These are phyloP conservation scores for Oscheius onirici DNA, from an alignment of 2,888 invertebrate genomes.

Conservation along the genomic window DNA sequence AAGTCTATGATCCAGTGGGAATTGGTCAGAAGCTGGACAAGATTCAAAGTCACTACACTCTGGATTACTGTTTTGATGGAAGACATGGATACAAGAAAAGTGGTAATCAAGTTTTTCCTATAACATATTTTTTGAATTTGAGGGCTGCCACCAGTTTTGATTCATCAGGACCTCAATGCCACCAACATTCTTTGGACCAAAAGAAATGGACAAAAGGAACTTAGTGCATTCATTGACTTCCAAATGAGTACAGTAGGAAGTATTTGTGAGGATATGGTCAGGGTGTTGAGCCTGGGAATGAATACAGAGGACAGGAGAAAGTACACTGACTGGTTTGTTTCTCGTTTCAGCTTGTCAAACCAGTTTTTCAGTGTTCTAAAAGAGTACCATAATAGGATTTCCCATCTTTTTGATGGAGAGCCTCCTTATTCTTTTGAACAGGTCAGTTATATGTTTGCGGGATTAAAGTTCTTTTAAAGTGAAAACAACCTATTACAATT, in stretches of 20 bases:
- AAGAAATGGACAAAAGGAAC: constrained; percentile 10
- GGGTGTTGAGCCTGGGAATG: constrained; percentile 18
- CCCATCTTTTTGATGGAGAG: constrained; percentile 7
- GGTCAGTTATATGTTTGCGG: not conserved
- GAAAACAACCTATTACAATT: not conserved
- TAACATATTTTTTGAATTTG: not conserved
- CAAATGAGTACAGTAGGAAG: constrained; percentile 29
- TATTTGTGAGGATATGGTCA: constrained; percentile 24
- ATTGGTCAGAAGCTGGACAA: not conserved
- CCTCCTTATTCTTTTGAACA: constrained; percentile 21
- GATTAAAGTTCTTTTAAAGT: not conserved
- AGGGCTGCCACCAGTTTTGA: constrained; percentile 18
- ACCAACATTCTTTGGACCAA: constrained; percentile 29
- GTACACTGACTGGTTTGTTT: constrained; percentile 1
- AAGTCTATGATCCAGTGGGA: not conserved
- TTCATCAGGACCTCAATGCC: constrained; percentile 23
- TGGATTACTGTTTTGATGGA: not conserved
- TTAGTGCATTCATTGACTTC: constrained; percentile 29
- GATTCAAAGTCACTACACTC: constrained; percentile 8
- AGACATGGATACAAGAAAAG: constrained; percentile 6
- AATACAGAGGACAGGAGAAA: constrained; percentile 4
- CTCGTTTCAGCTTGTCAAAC: not conserved
- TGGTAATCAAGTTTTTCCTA: too few relatives aligned
- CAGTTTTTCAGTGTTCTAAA: constrained; percentile 7
- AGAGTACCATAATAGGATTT: constrained; percentile 1